A percentile compares a stretch with the other conserved stretches of the same genome.
Conservation (phyloP, 2,797 vertebrate species). For the Clarias fuscus region DNA sequence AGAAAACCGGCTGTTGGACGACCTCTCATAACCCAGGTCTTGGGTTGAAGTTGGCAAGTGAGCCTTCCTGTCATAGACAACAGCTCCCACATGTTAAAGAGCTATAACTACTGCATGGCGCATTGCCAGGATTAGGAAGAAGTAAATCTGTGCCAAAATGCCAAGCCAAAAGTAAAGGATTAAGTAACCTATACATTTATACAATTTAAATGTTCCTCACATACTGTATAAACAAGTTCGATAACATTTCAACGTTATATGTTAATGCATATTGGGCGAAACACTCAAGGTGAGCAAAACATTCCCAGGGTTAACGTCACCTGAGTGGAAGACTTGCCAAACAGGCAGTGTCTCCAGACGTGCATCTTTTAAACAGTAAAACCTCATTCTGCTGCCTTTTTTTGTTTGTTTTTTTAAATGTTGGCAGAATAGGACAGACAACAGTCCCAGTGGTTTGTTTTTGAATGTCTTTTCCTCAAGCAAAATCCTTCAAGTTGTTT, state of each 20-base stretch:
- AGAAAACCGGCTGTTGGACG: constrained; percentile 46
- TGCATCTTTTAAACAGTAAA: background rate
- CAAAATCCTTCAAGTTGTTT: constrained; percentile 10
- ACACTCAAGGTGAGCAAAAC: background rate
- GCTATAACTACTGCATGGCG: constrained; percentile 43
- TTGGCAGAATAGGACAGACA: background rate
- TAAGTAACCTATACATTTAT: background rate
- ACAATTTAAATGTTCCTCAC: background rate
- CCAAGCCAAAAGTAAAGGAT: constrained; percentile 11
- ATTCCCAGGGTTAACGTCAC: background rate
- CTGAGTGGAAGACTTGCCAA: too few species aligned
- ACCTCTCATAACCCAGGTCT: constrained; percentile 48
- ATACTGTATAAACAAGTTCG: background rate
- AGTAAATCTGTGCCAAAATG: constrained; percentile 36
- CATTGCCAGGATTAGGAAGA: constrained; percentile 37
- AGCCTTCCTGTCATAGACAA: constrained; percentile 50
- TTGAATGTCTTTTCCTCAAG: background rate
- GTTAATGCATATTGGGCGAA: background rate
- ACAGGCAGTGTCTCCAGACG: background rate
- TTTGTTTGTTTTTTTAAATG: background rate
- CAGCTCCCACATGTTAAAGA: constrained; percentile 39
- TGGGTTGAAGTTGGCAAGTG: constrained; percentile 47
- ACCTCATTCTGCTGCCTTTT: background rate
- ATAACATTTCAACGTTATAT: background rate
- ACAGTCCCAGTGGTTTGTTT: background rate